Evolutionary conservation across 2,888 invertebrate species (phyloP).

Genomic region (Papilio gigon): DNA sequence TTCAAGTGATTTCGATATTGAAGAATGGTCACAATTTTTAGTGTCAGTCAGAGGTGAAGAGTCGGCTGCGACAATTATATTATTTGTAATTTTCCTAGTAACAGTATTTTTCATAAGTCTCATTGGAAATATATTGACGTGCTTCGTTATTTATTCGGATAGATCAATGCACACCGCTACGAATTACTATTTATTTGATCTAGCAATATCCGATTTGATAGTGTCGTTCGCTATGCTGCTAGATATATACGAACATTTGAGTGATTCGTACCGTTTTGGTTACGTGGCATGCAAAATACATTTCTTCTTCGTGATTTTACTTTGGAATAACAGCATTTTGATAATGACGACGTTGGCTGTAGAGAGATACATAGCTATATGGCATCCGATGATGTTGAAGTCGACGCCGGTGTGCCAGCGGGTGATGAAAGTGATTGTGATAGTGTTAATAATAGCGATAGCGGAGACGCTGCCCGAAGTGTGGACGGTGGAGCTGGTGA

Average conservation of each 20-base stretch:
- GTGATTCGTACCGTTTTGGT: conserved; percentile 49
- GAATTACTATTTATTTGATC: conserved; percentile 69
- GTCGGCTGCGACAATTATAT: conserved; percentile 48
- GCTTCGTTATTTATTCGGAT: conserved; percentile 69
- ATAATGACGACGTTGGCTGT: conserved; percentile 64
- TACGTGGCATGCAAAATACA: conserved; percentile 58
- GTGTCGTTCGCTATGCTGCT: conserved; percentile 62
- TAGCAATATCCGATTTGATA: conserved; percentile 69
- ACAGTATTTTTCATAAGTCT: conserved; percentile 57
- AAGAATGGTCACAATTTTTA: conserved; percentile 55
- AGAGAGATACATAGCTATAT: conserved; percentile 64
- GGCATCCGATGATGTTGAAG: conserved; percentile 58
- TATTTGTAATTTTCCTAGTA: conserved; percentile 47
- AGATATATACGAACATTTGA: conserved; percentile 53
- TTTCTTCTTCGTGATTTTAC: conserved; percentile 55
- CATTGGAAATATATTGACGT: conserved; percentile 68
- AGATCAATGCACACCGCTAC: conserved; percentile 71
- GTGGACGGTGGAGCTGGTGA: conserved; percentile 56
- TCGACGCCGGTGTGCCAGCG: conserved; percentile 55
- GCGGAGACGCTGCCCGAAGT: conserved; percentile 59
- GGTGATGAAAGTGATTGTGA: conserved; percentile 57
- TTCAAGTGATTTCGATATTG: conserved; percentile 80
- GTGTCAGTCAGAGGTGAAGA: conserved; percentile 48
- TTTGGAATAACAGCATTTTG: conserved; percentile 64
- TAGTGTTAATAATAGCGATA: conserved; percentile 60